A percentile compares a stretch with the other conserved stretches of the same genome.
Evolutionary conservation across 2,113 vertebrate species (phyloP).

Genomic region (Poeciliopsis retropinna): DNA sequence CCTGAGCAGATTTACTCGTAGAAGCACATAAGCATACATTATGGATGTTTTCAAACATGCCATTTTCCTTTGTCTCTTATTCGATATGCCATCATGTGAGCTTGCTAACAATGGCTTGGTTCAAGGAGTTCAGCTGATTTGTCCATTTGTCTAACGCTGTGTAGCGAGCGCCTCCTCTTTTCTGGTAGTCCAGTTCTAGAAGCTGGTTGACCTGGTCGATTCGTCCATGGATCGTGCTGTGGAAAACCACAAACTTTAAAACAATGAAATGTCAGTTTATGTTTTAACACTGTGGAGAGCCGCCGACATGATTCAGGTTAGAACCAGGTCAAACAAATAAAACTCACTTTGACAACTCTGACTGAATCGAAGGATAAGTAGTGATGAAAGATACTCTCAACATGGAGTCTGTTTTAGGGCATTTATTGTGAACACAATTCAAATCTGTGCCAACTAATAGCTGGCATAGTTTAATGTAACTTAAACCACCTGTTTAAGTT

Average conservation of each 20-base stretch:
- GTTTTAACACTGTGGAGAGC: too few relatives aligned
- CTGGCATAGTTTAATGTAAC: too few relatives aligned
- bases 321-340: too few relatives aligned
- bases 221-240: conserved; percentile 95
- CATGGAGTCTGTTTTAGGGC: too few relatives aligned
- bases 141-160: conserved; percentile 99
- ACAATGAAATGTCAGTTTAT: too few relatives aligned
- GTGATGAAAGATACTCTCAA: too few relatives aligned
- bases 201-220: conserved; percentile 95
- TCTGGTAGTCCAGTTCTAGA: conserved; percentile 98
- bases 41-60: conserved; percentile 74
- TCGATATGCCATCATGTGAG: conserved; percentile 86
- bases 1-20: conserved; percentile 62
- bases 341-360: too few relatives aligned
- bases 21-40: conserved; percentile 65
- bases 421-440: background rate
- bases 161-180: conserved; percentile 96
- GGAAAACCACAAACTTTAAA: too few relatives aligned
- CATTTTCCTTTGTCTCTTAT: conserved; percentile 60
- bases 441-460: too few relatives aligned
- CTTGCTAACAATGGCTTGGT: conserved; percentile 99
- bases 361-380: too few relatives aligned
- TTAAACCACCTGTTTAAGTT: too few relatives aligned
- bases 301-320: too few relatives aligned
- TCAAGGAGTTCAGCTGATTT: conserved; percentile 99